phyloP scores from a whole-genome alignment of 2,113 vertebrate genomes.

The Oryzias celebensis region DNA sequence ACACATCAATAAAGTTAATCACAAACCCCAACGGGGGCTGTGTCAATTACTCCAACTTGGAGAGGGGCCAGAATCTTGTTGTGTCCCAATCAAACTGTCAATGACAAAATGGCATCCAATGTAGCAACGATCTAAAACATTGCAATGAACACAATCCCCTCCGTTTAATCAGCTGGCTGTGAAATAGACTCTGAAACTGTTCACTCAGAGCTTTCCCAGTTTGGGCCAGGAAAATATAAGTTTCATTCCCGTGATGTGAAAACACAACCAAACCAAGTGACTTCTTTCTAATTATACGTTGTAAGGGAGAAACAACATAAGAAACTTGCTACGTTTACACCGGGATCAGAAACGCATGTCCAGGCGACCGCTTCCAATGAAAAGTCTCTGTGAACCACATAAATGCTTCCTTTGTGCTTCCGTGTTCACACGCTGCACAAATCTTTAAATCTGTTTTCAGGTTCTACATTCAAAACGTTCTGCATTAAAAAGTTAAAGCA shows the following conservation, averaged over 20 bases:
- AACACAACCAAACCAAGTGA: background rate
- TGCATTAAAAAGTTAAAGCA: too few relatives aligned
- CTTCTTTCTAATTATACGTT: background rate
- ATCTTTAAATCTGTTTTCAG: too few relatives aligned
- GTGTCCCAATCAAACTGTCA: conserved; percentile 42
- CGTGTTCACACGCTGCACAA: too few relatives aligned
- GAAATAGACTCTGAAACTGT: conserved; percentile 13
- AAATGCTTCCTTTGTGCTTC: too few relatives aligned
- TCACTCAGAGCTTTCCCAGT: conserved; percentile 1
- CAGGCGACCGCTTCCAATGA: too few relatives aligned
- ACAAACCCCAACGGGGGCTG: conserved; percentile 43
- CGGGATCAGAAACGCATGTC: too few relatives aligned
- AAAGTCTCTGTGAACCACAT: too few relatives aligned
- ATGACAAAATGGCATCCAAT: conserved; percentile 39
- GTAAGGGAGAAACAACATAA: background rate
- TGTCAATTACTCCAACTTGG: conserved; percentile 54
- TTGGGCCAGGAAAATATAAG: background rate
- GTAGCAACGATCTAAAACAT: conserved; percentile 21
- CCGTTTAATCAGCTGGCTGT: conserved; percentile 33
- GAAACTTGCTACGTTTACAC: too few relatives aligned
- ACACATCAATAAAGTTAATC: conserved; percentile 64
- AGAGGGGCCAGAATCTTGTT: conserved; percentile 29
- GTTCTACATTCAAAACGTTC: too few relatives aligned
- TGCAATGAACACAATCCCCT: conserved; percentile 38
- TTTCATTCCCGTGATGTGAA: background rate